Evolutionary conservation across 1,140 invertebrate genomes (phyloP).

Genomic region (Riptortus pedestris): DNA sequence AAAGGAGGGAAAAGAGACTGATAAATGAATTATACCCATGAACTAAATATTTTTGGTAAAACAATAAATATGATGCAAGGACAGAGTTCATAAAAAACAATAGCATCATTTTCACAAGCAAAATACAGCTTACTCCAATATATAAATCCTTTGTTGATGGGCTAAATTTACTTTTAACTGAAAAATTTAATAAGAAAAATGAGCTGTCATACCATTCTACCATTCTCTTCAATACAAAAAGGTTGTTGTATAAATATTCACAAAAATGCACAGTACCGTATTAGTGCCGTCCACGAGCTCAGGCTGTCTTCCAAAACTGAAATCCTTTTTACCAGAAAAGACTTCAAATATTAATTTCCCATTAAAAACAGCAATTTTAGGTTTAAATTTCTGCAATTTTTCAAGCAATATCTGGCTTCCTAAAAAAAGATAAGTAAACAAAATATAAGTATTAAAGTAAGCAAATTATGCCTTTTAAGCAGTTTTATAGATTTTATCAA

Average conservation of each 20-base stretch:
- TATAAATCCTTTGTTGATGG: too few relatives aligned
- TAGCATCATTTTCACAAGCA: too few relatives aligned
- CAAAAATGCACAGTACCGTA: too few relatives aligned
- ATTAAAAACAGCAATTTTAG: slow-evolving; percentile 97
- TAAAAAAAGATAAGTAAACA: slow-evolving; percentile 34
- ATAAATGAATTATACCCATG: too few relatives aligned
- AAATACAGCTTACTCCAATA: too few relatives aligned
- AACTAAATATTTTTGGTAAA: neutral
- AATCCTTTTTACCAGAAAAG: slow-evolving; percentile 94
- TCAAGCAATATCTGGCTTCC: slow-evolving; percentile 78
- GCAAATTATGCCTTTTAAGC: too few relatives aligned
- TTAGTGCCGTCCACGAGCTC: slow-evolving; percentile 85
- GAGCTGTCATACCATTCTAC: too few relatives aligned
- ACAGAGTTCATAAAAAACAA: neutral
- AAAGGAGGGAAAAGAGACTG: too few relatives aligned
- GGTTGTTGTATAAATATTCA: slow-evolving; percentile 25
- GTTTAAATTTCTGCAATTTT: slow-evolving; percentile 83
- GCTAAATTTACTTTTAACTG: too few relatives aligned
- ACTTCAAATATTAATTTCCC: slow-evolving; percentile 96
- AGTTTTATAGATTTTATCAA: too few relatives aligned
- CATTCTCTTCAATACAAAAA: too few relatives aligned
- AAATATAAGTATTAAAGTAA: neutral
- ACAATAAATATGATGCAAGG: neutral
- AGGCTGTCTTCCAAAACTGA: slow-evolving; percentile 89
- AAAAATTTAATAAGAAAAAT: too few relatives aligned